Percentiles rank a stretch among this genome's conserved stretches.
Conservation (phyloP, 2,113 vertebrate species). For the Callipepla squamata region DNA sequence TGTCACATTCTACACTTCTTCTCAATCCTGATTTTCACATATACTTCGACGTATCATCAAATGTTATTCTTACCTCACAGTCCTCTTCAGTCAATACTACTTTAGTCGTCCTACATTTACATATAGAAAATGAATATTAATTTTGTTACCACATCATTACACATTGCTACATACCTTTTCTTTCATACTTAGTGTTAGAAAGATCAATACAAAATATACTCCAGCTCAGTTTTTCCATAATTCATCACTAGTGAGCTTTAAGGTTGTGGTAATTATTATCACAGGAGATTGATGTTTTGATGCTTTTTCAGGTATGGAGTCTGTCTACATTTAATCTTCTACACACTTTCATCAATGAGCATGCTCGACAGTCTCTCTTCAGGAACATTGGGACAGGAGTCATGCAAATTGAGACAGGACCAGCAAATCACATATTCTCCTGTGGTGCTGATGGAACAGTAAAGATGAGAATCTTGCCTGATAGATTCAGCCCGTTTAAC, state of each 20-base stretch:
- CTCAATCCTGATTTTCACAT: not conserved
- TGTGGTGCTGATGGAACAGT: conserved; percentile 98
- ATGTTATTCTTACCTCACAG: not conserved
- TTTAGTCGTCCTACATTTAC: not conserved
- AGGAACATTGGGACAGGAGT: conserved; percentile 97
- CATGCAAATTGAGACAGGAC: conserved; percentile 96
- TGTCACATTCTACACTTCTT: not conserved
- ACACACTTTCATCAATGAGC: conserved; percentile 91
- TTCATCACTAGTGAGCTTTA: not conserved
- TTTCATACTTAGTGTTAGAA: not conserved
- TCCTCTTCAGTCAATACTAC: not conserved
- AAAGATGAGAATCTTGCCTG: conserved; percentile 95
- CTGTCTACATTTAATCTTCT: conserved; percentile 85
- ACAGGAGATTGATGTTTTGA: not conserved
- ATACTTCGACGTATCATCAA: not conserved
- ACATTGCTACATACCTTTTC: not conserved
- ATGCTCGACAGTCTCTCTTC: conserved; percentile 96
- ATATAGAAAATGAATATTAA: not conserved
- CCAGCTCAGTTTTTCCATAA: not conserved
- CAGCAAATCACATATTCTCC: conserved; percentile 93
- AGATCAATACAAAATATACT: not conserved
- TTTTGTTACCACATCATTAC: not conserved
- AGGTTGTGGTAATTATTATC: not conserved
- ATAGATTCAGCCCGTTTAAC: conserved; percentile 84
- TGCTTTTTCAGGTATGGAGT: conserved; percentile 89